phyloP scores from a whole-genome alignment of 2,113 vertebrate genomes.

The Halcyon malimbica region DNA sequence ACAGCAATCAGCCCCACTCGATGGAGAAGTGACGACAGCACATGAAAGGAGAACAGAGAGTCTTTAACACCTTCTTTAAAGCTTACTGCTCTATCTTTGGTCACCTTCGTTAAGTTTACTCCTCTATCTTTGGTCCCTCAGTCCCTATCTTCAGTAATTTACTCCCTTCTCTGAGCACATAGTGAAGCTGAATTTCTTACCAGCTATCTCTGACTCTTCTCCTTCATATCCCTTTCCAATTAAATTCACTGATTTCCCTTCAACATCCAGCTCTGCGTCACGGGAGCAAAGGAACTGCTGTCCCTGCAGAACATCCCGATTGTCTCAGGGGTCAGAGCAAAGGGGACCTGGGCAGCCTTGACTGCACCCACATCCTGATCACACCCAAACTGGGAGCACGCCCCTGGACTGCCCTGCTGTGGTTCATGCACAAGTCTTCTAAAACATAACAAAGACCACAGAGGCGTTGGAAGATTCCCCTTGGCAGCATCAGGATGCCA shows the following conservation, averaged over 20 bases:
- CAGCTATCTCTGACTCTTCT: background rate
- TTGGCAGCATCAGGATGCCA: background rate
- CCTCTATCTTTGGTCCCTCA: background rate
- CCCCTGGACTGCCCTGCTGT: background rate
- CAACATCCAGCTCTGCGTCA: background rate
- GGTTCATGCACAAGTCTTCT: background rate
- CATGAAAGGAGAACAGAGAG: background rate
- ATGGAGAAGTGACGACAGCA: background rate
- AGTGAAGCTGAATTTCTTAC: background rate
- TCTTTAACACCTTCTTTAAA: background rate
- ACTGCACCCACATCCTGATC: constrained; percentile 30
- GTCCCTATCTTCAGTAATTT: background rate
- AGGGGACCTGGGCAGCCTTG: background rate
- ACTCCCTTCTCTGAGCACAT: background rate
- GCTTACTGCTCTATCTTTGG: background rate
- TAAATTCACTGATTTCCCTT: background rate
- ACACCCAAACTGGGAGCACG: background rate
- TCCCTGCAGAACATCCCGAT: background rate
- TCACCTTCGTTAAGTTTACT: background rate
- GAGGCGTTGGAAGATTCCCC: background rate
- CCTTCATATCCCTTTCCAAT: background rate
- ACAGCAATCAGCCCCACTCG: background rate
- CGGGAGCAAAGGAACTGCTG: background rate
- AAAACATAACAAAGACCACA: background rate
- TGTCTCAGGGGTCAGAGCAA: background rate